Conservation (phyloP, 2,888 invertebrate species). For the Leptinotarsa haldemani region DNA sequence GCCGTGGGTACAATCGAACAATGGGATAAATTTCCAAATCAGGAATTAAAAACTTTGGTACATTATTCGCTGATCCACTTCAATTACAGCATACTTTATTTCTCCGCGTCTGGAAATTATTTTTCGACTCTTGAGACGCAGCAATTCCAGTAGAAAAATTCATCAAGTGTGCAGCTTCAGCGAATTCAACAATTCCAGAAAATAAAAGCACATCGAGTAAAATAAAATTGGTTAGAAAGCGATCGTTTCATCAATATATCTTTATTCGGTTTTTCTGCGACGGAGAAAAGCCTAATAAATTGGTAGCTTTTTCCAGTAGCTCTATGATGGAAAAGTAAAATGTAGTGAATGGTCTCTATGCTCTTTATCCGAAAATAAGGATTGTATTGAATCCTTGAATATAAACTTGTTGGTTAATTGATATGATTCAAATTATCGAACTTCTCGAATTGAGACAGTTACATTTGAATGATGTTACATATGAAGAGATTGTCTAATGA, state of each 20-base stretch:
- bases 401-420: background rate
- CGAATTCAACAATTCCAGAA: background rate
- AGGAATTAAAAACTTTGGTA: background rate
- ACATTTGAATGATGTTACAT: too few species aligned
- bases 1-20: background rate
- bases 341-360: background rate
- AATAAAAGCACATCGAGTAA: slow-evolving; percentile 5
- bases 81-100: slow-evolving; percentile 2
- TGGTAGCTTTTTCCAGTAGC: slow-evolving; percentile 3
- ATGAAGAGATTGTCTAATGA: too few species aligned
- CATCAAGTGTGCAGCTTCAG: slow-evolving; percentile 12
- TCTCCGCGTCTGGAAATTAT: background rate
- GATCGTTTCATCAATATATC: slow-evolving; percentile 5
- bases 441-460: too few species aligned
- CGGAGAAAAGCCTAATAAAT: slow-evolving; percentile 3
- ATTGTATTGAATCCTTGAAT: background rate
- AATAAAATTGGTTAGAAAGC: slow-evolving; percentile 5
- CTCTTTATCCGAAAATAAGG: slow-evolving; percentile 1
- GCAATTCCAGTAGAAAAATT: slow-evolving; percentile 10
- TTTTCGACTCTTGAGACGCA: background rate
- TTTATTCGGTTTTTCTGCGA: background rate
- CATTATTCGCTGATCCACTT: background rate
- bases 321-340: slow-evolving; percentile 5
- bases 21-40: background rate
- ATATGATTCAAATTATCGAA: too few species aligned